phyloP scores from a whole-genome alignment of 2,888 invertebrate genomes.

The Thereva unica region DNA sequence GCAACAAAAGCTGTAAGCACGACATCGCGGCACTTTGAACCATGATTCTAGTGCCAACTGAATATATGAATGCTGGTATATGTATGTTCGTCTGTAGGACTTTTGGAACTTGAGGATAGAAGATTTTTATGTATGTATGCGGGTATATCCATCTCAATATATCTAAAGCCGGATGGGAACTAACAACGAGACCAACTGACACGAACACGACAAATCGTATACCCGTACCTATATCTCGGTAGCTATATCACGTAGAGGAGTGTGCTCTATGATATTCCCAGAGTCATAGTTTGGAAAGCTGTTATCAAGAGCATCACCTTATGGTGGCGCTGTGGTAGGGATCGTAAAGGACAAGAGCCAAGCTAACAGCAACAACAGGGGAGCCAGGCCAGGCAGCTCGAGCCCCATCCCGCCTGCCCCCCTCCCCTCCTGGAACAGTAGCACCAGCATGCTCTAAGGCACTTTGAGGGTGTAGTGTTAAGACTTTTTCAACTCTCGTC shows the following conservation, averaged over 20 bases:
- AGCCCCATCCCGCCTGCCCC: neutral
- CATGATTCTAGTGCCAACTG: constrained; percentile 47
- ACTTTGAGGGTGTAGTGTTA: constrained; percentile 32
- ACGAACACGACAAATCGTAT: constrained; percentile 45
- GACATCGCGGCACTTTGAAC: constrained; percentile 49
- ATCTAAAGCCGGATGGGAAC: constrained; percentile 44
- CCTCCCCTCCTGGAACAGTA: neutral
- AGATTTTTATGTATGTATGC: constrained; percentile 40
- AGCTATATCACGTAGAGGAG: constrained; percentile 18
- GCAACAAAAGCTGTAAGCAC: constrained; percentile 49
- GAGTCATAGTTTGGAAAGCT: constrained; percentile 40
- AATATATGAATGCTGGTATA: constrained; percentile 38
- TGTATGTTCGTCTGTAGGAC: constrained; percentile 22
- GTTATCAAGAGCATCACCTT: constrained; percentile 44
- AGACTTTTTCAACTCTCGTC: constrained; percentile 40
- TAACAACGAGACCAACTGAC: constrained; percentile 47
- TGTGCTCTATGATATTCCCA: constrained; percentile 38
- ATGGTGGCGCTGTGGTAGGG: constrained; percentile 39
- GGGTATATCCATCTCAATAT: constrained; percentile 42
- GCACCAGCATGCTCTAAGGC: constrained; percentile 7
- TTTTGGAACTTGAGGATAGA: constrained; percentile 1
- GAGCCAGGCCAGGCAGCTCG: constrained; percentile 19
- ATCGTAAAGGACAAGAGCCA: constrained; percentile 36
- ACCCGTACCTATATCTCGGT: constrained; percentile 18
- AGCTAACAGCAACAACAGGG: constrained; percentile 22